Percentiles rank a stretch among this genome's conserved stretches.
Conservation (phyloP, 1,140 invertebrate species). For the Zaprionus vittiger region DNA sequence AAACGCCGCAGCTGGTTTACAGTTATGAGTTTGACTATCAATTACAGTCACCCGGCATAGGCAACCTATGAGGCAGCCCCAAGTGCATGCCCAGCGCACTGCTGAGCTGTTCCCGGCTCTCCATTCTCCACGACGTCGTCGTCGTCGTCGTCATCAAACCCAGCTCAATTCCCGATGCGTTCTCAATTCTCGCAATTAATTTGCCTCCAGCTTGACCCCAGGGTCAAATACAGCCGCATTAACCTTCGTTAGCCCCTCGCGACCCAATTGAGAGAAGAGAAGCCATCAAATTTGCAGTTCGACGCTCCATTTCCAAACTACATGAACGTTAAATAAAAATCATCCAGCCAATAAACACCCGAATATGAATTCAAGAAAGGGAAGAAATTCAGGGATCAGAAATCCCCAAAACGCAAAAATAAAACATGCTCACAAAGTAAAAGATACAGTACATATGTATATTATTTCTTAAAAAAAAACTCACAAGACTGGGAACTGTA, state of each 20-base stretch:
- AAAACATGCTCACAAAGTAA: no score
- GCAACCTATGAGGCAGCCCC: background rate
- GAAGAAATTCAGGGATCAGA: conserved; percentile 9
- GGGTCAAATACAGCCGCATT: conserved; percentile 81
- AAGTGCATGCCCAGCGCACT: background rate
- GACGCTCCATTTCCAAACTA: conserved; percentile 55
- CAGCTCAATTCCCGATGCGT: conserved; percentile 15
- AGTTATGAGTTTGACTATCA: conserved; percentile 44
- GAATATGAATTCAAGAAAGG: background rate
- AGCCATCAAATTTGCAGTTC: conserved; percentile 34
- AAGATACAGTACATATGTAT: no score
- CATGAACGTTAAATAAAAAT: conserved; percentile 34
- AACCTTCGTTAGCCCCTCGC: conserved; percentile 79
- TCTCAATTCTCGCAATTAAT: conserved; percentile 74
- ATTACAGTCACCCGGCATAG: conserved; percentile 50
- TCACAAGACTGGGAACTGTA: no score
- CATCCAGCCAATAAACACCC: conserved; percentile 18
- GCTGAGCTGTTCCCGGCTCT: background rate
- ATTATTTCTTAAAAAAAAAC: no score
- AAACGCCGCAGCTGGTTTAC: conserved; percentile 7
- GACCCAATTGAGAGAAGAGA: conserved; percentile 52
- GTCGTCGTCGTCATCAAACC: conserved; percentile 11
- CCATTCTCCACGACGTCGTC: background rate
- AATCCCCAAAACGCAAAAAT: conserved; percentile 7
- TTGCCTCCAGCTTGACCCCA: conserved; percentile 75